These are phyloP conservation scores for Drosophila putrida DNA, from an alignment of 2,888 invertebrate species.

Conservation along the genomic window DNA sequence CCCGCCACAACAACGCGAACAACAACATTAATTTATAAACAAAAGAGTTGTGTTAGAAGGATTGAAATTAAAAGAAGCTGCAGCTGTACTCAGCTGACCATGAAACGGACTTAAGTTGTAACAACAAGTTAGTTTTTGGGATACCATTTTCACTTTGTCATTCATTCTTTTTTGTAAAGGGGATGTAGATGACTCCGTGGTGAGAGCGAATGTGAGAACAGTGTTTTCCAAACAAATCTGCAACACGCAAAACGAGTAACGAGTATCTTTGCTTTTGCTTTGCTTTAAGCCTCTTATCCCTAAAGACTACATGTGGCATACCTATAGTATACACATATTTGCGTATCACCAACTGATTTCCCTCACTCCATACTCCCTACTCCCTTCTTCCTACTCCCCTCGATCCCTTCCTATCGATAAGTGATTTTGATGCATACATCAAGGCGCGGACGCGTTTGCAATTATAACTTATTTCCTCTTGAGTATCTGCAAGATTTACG, in stretches of 20 bases:
- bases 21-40: conserved; percentile 52
- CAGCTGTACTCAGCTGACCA: conserved; percentile 15
- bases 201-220: not conserved
- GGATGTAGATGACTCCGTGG: not conserved
- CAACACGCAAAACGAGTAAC: conserved; percentile 5
- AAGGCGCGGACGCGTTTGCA: conserved; percentile 45
- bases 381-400: not conserved
- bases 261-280: conserved; percentile 4
- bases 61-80: not conserved
- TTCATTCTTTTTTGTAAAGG: not conserved
- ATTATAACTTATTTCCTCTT: conserved; percentile 69
- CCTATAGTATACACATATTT: not conserved
- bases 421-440: conserved; percentile 46
- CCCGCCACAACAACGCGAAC: conserved; percentile 6
- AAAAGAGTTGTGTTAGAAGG: not conserved
- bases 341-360: not conserved
- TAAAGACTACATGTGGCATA: conserved; percentile 5
- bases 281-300: conserved; percentile 17
- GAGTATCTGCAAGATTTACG: conserved; percentile 53
- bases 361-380: not conserved
- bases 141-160: conserved; percentile 13
- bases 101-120: conserved; percentile 14
- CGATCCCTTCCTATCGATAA: not conserved
- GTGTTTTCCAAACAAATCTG: conserved; percentile 16
- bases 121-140: conserved; percentile 8